These are phyloP conservation scores for Embidobia sp. DNA, from an alignment of 2,888 invertebrate species.

Conservation along the genomic window DNA sequence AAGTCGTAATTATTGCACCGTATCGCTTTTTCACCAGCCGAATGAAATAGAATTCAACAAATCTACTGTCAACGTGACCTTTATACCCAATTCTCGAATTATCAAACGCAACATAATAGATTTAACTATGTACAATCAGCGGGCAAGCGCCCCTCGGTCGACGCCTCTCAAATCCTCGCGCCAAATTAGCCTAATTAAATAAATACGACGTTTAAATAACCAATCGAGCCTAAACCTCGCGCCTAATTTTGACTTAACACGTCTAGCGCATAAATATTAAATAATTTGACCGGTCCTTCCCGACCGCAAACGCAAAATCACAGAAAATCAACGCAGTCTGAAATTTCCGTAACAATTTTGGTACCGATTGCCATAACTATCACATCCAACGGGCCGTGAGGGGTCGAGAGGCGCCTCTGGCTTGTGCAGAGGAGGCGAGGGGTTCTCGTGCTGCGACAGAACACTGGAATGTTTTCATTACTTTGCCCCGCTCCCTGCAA, in stretches of 20 bases:
- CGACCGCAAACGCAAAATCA: conserved; percentile 45
- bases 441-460: conserved; percentile 22
- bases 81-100: conserved; percentile 15
- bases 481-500: conserved; percentile 28
- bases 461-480: conserved; percentile 64
- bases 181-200: conserved; percentile 56
- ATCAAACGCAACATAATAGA: conserved; percentile 46
- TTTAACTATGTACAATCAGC: conserved; percentile 56
- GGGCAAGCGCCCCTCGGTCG: background rate
- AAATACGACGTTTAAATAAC: conserved; percentile 49
- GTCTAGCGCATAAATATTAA: conserved; percentile 35
- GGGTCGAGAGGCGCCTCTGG: conserved; percentile 19
- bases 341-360: conserved; percentile 49
- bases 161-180: conserved; percentile 24
- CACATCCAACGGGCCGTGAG: conserved; percentile 24
- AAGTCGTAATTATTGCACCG: conserved; percentile 63
- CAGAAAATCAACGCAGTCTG: conserved; percentile 58
- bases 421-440: background rate
- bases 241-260: conserved; percentile 16
- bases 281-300: conserved; percentile 37
- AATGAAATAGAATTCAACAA: conserved; percentile 33
- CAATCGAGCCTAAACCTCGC: conserved; percentile 44
- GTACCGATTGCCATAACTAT: conserved; percentile 51
- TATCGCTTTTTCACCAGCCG: conserved; percentile 41
- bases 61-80: conserved; percentile 8